Evolutionary conservation across 2,797 vertebrate genomes (phyloP), one percentile per base, ranked within the genome.

Genomic region (Potorous gilbertii): DNA sequence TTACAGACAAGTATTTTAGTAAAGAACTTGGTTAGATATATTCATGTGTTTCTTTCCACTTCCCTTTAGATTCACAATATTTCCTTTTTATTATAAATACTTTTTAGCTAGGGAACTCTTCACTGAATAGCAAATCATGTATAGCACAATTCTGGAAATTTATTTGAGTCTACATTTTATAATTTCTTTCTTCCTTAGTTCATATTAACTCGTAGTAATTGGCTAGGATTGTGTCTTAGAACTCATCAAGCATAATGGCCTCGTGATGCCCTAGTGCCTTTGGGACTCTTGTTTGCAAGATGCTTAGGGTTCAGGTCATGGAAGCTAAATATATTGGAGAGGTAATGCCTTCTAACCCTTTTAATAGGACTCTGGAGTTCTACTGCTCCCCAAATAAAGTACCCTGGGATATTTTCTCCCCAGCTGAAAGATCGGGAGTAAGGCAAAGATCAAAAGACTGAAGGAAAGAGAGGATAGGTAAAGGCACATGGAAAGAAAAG

Each of bases 11-110:
- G 55, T 92, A 87, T 6, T 59, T 46, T 46, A 66, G 21, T 54
- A 94, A 95, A 27, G 14, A 59, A 94, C 91, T 52, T 46, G 54
- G 93, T 57, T 13, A 55, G 4, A 5, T 18, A 9, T 95, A 93
- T 56, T 52, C 55, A 92, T 55, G 46, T 2, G 8, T 91, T 95
- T 87, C 57, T 31, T 54, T 55, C 0, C 31, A 14, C 54, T 94
- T 94, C 46, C 46, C 94, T 95, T 29, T 46, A 5, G 57, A 93
- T 91, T 95, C 8, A 62, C 66, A 50, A 94, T 29, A 54, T 34
- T 28, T 91, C 59, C 90, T 92, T 11, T 91, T 95, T 90, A 5
- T 94, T 92, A 40, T 93, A 96, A 94, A 59, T 90, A 91, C 92
- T 46, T 95, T 81, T 95, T 62, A 91, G 40, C 14, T 93, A 40